Evolutionary conservation across 2,113 vertebrate genomes (phyloP).

Genomic region (Hemibagrus wyckioides): DNA sequence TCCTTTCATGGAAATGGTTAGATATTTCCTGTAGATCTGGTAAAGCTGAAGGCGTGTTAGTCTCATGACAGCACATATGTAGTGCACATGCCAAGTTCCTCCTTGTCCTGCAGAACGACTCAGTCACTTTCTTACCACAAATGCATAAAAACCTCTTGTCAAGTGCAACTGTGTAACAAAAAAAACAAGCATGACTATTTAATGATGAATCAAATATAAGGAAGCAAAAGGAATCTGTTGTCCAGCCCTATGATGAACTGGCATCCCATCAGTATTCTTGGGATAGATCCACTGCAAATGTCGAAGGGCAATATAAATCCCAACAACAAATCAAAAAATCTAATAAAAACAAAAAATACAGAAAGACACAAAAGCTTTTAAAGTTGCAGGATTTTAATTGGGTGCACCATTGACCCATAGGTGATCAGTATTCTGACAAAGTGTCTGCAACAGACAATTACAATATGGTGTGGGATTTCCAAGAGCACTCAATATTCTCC

Average conservation of each 20-base stretch:
- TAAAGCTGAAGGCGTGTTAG: no score
- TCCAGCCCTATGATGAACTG: background rate
- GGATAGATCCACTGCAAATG: background rate
- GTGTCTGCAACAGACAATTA: background rate
- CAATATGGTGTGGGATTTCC: background rate
- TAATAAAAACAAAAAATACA: background rate
- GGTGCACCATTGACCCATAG: background rate
- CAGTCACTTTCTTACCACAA: no score
- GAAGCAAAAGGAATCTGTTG: background rate
- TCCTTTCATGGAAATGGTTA: no score
- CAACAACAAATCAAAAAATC: background rate
- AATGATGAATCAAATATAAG: no score
- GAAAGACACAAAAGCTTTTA: background rate
- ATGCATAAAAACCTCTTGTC: no score
- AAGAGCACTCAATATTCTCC: background rate
- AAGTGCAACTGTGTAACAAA: no score
- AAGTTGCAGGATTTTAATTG: conserved; percentile 4
- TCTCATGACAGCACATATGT: no score
- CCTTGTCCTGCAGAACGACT: no score
- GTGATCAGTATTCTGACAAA: conserved; percentile 25
- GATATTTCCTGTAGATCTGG: no score
- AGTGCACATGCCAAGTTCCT: no score
- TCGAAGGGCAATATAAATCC: background rate
- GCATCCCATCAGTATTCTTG: background rate
- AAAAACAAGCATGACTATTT: no score